phyloP scores from a whole-genome alignment of 1,140 invertebrate species.

The Sinella curviseta region DNA sequence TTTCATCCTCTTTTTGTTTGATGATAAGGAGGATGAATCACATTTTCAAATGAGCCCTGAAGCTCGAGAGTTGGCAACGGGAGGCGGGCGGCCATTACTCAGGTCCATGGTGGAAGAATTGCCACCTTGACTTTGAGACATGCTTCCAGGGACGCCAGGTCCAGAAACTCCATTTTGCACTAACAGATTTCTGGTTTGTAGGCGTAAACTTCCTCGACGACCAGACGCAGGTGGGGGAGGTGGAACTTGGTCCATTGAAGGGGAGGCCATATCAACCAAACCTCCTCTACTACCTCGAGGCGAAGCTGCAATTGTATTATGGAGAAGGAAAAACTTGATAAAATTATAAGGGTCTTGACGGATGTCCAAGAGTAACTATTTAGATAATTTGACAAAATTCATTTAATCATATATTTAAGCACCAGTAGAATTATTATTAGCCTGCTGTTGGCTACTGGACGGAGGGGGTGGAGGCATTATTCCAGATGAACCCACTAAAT shows the following conservation, averaged over 20 bases:
- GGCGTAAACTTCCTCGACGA: slow-evolving; percentile 42
- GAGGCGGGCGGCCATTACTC: slow-evolving; percentile 33
- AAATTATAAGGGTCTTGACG: not conserved
- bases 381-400: not conserved
- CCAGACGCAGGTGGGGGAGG: slow-evolving; percentile 28
- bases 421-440: slow-evolving; percentile 39
- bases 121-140: slow-evolving; percentile 19
- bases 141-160: slow-evolving; percentile 23
- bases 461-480: slow-evolving; percentile 40
- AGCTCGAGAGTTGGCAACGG: slow-evolving; percentile 30
- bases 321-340: not conserved
- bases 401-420: not conserved
- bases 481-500: slow-evolving; percentile 34
- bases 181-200: slow-evolving; percentile 38
- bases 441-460: slow-evolving; percentile 33
- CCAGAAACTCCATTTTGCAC: slow-evolving; percentile 29
- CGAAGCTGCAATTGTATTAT: slow-evolving; percentile 37
- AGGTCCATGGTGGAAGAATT: slow-evolving; percentile 36
- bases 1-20: slow-evolving; percentile 14
- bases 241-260: slow-evolving; percentile 29
- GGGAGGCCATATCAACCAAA: slow-evolving; percentile 27
- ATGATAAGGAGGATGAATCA: slow-evolving; percentile 18
- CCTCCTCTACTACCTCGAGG: slow-evolving; percentile 41
- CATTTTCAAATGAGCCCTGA: slow-evolving; percentile 38
- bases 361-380: too few relatives aligned